Evolutionary conservation across 2,888 invertebrate genomes (phyloP), one percentile per base, ranked within the genome.

Genomic region (Drosophila pseudotakahashii): DNA sequence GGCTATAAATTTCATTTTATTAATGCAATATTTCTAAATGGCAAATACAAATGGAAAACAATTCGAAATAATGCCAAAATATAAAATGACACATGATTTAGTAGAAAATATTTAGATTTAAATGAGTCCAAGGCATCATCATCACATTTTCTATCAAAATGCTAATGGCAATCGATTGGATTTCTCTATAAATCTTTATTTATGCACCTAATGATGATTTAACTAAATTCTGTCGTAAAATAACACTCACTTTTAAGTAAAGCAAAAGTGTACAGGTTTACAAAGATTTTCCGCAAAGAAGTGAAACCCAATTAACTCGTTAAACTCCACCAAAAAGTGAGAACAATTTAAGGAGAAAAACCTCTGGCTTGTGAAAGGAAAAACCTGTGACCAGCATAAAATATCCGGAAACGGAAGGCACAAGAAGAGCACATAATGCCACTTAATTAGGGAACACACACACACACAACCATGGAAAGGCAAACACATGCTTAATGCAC

Each of bases 351-450:
- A 32, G 14, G 1, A 45, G 7, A 9, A 30, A 45, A 30, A 26
- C 2, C 45, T 4, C n/a, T 10, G 32, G 39, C 34, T 39, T 45
- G 23, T 13, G 26, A 34, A 52, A 30, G 13, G 7, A 5, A 53
- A 50, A 69, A 70, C 71, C 58, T 68, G 68, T 36, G 68, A 52
- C 51, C 69, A 61, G 69, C 34, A 68, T 48, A 36, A 55, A 48
- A 69, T 48, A 34, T 19, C 47, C 47, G 61, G 45, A 30, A 61
- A 54, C 42, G 48, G 42, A 61, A 60, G 44, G 63, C 76, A 58
- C 66, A 70, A 75, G 59, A 76, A 36, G 61, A 71, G 75, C 73
- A 75, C 77, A 79, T 73, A 75, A 69, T 63, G 57, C 60, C 70
- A 72, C 75, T 73, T 69, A 63, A 77, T 71, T 71, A 67, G 69